Conservation (phyloP, 2,797 vertebrate species). For the Macrochelys suwanniensis region DNA sequence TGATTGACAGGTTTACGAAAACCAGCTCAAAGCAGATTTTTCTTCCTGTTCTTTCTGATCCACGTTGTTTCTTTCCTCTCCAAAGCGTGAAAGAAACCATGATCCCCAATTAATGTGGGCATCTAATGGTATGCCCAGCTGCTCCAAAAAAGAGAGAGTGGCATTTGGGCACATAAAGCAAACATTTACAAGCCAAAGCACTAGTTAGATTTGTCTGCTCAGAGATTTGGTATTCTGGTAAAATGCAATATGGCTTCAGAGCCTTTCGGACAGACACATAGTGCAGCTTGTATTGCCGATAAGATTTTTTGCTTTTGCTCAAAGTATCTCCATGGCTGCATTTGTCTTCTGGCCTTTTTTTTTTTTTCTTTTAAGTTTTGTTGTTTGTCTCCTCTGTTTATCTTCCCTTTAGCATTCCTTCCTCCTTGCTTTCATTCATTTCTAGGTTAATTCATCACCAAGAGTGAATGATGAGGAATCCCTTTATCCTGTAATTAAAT, state of each 20-base stretch:
- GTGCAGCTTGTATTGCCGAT: accelerated
- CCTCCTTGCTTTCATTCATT: neutral
- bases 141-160: neutral
- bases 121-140: neutral
- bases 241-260: neutral
- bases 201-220: accelerated
- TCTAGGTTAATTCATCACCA: conserved; percentile 49
- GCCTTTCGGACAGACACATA: neutral
- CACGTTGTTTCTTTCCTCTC: neutral
- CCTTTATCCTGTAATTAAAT: conserved; percentile 72
- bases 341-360: neutral
- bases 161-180: neutral
- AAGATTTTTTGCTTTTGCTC: neutral
- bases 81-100: neutral
- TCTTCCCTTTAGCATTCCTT: neutral
- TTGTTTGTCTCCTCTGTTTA: neutral
- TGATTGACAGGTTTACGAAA: too few relatives aligned
- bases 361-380: accelerated
- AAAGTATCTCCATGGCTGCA: neutral
- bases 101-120: neutral
- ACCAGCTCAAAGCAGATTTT: neutral
- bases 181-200: neutral
- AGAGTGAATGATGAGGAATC: conserved; percentile 43
- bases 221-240: too few relatives aligned
- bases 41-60: neutral